A percentile compares a stretch with the other conserved stretches of the same genome.
Evolutionary conservation across 2,888 invertebrate species (phyloP).

Genomic region (Cephalotes varians): DNA sequence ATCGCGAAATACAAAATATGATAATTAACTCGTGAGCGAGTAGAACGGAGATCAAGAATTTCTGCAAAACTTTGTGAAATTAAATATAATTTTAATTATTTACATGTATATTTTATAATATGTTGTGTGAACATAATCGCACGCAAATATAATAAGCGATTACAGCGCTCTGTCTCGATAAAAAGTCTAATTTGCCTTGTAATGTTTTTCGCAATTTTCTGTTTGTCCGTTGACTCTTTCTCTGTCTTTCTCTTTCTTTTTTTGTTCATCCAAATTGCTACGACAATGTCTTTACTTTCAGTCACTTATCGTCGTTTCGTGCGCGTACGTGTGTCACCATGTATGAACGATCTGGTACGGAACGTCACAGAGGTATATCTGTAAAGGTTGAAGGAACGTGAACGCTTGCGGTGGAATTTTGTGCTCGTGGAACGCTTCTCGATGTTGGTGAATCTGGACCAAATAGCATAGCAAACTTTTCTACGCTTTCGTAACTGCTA

Average conservation of each 20-base stretch:
- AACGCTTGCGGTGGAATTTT: constrained; percentile 46
- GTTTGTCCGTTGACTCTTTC: neutral
- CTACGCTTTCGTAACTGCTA: constrained; percentile 35
- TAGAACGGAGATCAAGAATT: neutral
- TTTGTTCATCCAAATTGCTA: constrained; percentile 8
- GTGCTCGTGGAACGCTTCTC: constrained; percentile 22
- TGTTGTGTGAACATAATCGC: neutral
- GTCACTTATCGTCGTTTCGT: neutral
- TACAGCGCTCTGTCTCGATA: neutral
- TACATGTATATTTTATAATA: neutral
- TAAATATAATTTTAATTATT: constrained; percentile 33
- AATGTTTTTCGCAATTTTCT: constrained; percentile 10
- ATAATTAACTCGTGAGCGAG: constrained; percentile 31
- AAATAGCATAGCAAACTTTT: constrained; percentile 36
- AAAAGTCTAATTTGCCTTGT: constrained; percentile 20
- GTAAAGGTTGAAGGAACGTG: constrained; percentile 45
- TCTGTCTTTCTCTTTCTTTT: neutral
- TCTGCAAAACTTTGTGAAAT: constrained; percentile 17
- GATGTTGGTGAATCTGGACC: constrained; percentile 39
- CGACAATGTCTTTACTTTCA: constrained; percentile 18
- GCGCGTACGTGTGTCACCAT: neutral
- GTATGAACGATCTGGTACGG: neutral
- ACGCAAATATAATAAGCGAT: neutral
- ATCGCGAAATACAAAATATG: constrained; percentile 7
- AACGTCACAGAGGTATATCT: constrained; percentile 33